Percentiles rank a stretch among this genome's conserved stretches.
These are phyloP conservation scores for Chondrilla cf. caribensis DNA, from an alignment of 37 sponge, comb jelly and placozoan species.

Conservation along the genomic window DNA sequence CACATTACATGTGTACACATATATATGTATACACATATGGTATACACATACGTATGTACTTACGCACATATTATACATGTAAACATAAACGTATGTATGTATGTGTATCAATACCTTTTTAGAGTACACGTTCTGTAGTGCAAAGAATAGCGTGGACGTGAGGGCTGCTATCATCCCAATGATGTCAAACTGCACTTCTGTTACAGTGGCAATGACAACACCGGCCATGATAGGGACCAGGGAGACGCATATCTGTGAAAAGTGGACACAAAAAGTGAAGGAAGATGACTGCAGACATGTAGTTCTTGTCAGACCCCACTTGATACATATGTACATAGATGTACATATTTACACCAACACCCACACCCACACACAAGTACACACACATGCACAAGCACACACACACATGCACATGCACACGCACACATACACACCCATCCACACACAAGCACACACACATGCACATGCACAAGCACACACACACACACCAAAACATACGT, in stretches of 20 bases:
- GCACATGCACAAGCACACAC: neutral
- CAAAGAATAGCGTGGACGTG: constrained; percentile 51
- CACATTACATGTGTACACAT: neutral
- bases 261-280: neutral
- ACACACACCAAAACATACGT: too few species aligned
- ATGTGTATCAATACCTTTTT: constrained; percentile 65
- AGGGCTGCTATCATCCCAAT: constrained; percentile 72
- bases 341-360: neutral
- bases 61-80: neutral
- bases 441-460: neutral
- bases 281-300: neutral
- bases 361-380: neutral
- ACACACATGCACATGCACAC: neutral
- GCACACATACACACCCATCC: neutral
- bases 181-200: constrained; percentile 78
- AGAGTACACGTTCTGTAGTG: constrained; percentile 80
- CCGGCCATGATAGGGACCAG: constrained; percentile 79
- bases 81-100: neutral
- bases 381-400: neutral
- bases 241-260: constrained; percentile 75
- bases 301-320: neutral
- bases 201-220: constrained; percentile 81
- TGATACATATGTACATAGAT: neutral
- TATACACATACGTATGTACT: constrained; percentile 7
- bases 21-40: too few species aligned